Percentiles rank a stretch among this genome's conserved stretches.
These are phyloP conservation scores for Lophochroa leadbeateri DNA, from an alignment of 2,113 vertebrate genomes.

Conservation along the genomic window DNA sequence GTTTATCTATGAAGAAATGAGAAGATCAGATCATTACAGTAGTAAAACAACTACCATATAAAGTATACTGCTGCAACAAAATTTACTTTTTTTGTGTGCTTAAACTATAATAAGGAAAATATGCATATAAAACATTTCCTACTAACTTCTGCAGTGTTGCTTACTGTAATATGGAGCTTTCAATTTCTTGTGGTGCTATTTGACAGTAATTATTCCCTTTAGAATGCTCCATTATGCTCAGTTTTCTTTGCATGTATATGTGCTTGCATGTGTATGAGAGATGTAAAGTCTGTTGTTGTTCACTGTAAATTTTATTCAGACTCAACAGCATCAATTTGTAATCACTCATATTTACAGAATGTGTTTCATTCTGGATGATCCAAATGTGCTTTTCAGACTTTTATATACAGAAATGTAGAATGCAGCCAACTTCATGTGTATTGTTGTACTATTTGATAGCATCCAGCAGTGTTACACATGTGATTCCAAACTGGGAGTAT, in stretches of 20 bases:
- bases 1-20: slow-evolving; percentile 58
- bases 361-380: background rate
- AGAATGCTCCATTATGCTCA: slow-evolving; percentile 11
- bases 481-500: background rate
- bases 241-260: background rate
- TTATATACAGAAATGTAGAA: background rate
- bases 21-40: slow-evolving; percentile 43
- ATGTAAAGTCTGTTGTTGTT: background rate
- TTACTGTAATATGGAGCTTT: background rate
- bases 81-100: background rate
- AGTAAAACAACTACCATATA: slow-evolving; percentile 19
- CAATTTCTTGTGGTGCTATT: background rate
- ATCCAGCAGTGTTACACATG: background rate
- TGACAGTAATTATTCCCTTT: slow-evolving; percentile 39
- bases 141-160: background rate
- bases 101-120: slow-evolving; percentile 36
- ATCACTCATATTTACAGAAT: background rate
- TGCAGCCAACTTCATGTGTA: background rate
- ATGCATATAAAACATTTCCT: slow-evolving; percentile 37
- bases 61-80: slow-evolving; percentile 18
- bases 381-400: background rate
- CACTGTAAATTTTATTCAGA: background rate
- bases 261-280: background rate
- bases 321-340: background rate
- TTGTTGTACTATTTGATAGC: background rate